phyloP scores from a whole-genome alignment of 2,797 vertebrate genomes.

The Xenentodon cancila region DNA sequence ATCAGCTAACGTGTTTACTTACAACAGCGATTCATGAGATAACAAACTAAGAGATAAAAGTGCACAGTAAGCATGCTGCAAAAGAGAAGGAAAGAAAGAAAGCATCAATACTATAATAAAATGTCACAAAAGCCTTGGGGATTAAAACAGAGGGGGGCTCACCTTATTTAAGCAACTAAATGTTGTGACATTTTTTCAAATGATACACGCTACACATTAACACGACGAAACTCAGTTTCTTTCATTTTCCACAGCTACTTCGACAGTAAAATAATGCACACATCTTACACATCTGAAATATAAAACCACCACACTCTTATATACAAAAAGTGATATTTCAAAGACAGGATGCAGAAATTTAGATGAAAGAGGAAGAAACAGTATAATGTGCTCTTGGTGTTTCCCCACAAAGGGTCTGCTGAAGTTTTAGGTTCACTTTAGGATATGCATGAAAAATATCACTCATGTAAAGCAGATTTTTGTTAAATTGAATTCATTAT shows the following conservation, averaged over 20 bases:
- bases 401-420: constrained; percentile 35
- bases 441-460: not conserved
- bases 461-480: not conserved
- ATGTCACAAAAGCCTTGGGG: constrained; percentile 1
- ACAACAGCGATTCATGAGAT: too few species aligned
- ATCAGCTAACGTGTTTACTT: too few species aligned
- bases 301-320: constrained; percentile 24
- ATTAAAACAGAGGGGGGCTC: not conserved
- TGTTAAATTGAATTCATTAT: not conserved
- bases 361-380: constrained; percentile 52
- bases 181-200: constrained; percentile 33
- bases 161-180: constrained; percentile 1
- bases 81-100: too few species aligned
- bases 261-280: not conserved
- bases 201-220: not conserved
- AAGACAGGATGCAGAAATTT: constrained; percentile 51
- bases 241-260: not conserved
- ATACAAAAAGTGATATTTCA: constrained; percentile 46
- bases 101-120: not conserved
- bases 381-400: constrained; percentile 30
- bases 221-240: not conserved
- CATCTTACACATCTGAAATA: constrained; percentile 13
- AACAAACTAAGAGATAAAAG: too few species aligned
- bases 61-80: too few species aligned
- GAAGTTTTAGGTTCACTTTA: constrained; percentile 10